Evolutionary conservation across 2,113 vertebrate genomes (phyloP).

Genomic region (Oreochromis tanganicae): DNA sequence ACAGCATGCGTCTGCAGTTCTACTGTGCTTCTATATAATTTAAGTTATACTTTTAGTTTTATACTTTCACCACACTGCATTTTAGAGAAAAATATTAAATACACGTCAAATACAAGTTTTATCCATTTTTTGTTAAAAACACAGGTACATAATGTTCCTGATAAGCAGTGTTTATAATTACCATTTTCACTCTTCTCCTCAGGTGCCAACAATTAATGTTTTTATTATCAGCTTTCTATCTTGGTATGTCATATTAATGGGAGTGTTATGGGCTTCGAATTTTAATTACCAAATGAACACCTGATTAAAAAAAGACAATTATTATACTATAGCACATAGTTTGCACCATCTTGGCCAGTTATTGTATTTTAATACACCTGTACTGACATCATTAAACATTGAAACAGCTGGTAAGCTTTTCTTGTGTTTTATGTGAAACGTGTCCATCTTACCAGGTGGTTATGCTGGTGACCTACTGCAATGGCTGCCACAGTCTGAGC

Average conservation of each 20-base stretch:
- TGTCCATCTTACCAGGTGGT: constrained; percentile 79
- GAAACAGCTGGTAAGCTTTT: not conserved
- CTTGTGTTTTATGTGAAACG: not conserved
- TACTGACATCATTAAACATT: not conserved
- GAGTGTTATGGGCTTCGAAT: not conserved
- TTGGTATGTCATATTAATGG: not conserved
- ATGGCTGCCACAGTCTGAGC: constrained; percentile 78
- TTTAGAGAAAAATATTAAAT: not conserved
- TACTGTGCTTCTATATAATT: not conserved
- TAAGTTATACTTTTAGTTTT: not conserved
- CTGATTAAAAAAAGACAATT: not conserved
- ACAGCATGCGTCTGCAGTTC: not conserved
- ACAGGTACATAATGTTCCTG: not conserved
- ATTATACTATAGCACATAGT: not conserved
- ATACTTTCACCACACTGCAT: not conserved
- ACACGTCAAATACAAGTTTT: not conserved
- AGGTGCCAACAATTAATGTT: not conserved
- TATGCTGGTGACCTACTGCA: constrained; percentile 91
- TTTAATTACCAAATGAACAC: not conserved
- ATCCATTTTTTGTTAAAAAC: not conserved
- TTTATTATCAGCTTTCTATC: not conserved
- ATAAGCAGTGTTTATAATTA: not conserved
- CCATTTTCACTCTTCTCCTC: not conserved
- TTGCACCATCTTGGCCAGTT: not conserved
- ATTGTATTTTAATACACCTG: not conserved